Evolutionary conservation across 2,888 invertebrate species (phyloP).

Genomic region (Epirrhoe tristata): DNA sequence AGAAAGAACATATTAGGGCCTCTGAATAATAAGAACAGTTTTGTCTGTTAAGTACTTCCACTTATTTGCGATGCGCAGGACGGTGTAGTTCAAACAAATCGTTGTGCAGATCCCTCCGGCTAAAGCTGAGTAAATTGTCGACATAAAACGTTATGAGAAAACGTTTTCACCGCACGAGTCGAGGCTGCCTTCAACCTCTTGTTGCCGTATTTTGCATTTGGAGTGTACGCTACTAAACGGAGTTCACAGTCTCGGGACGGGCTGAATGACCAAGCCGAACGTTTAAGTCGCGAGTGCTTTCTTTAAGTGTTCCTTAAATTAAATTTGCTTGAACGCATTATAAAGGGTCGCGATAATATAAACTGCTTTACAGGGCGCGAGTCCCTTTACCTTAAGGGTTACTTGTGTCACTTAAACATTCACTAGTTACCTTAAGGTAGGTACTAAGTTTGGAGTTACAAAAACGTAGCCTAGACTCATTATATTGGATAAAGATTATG

Average conservation of each 20-base stretch:
- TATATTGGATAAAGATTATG: no score
- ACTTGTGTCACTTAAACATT: conserved; percentile 6
- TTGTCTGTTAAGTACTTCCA: conserved; percentile 51
- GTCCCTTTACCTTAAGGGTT: conserved; percentile 7
- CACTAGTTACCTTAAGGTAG: not conserved
- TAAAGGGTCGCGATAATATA: conserved; percentile 15
- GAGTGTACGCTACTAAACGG: conserved; percentile 54
- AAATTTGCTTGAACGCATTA: conserved; percentile 28
- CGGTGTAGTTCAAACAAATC: conserved; percentile 66
- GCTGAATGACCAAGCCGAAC: conserved; percentile 48
- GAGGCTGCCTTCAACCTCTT: conserved; percentile 61
- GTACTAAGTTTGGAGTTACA: no score
- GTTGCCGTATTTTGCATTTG: conserved; percentile 65
- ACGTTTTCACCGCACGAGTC: conserved; percentile 61
- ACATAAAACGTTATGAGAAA: conserved; percentile 75
- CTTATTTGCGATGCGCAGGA: conserved; percentile 59
- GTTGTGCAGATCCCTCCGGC: conserved; percentile 62
- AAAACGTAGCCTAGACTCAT: no score
- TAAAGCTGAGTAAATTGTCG: conserved; percentile 71
- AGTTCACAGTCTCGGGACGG: conserved; percentile 49
- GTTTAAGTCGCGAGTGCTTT: conserved; percentile 18
- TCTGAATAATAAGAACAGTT: conserved; percentile 34
- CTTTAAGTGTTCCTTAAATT: conserved; percentile 27
- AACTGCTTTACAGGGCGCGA: conserved; percentile 12
- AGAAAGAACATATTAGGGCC: conserved; percentile 18